Evolutionary conservation across 2,113 vertebrate species (phyloP), one percentile per base, ranked within the genome.

Genomic region (Serilophus lunatus): DNA sequence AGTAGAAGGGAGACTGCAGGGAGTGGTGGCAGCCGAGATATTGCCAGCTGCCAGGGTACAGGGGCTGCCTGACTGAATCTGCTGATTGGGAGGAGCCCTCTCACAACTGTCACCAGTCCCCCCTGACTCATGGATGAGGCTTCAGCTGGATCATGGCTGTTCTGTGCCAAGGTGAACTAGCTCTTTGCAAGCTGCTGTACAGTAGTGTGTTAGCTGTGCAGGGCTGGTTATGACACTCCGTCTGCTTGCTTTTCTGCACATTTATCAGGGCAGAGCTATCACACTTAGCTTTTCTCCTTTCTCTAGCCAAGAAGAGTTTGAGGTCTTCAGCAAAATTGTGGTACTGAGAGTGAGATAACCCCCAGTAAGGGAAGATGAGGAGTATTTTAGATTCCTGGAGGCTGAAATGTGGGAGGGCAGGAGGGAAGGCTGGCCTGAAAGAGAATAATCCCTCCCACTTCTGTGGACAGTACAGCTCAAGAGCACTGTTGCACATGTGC

Each of bases 151-250:
- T 18, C 10, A 9, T 36, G 75, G 31, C 36, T 60, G 23, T 35
- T 42, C 13, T 14, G 5, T 38, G 47, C 44, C 38, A 2, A 0
- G 14, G 76, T 2, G 10, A 44, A 38, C 13, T 33, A 44, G 40
- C 22, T 40, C n/a, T 28, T 3, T 47, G 12, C 25, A 63, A 56
- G 22, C 63, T 16, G 14, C 45, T 56, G 54, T 56, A 45, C 45
- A 10, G 36, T 2, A 8, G 4, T 8, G 6, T 12, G 3, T 12
- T 40, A 15, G 44, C 36, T 4, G 40, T 17, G 4, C 23, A 1
- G 51, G 61, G 49, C 47, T 53, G 36, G 19, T 18, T 0, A 0
- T 0, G 0, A 25, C 24, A 29, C 0, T 1, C 35, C 0, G 2
- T 24, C 45, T 50, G 64, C 84, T 69, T 0, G 0, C 40, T 77